A percentile compares a stretch with the other conserved stretches of the same genome.
Evolutionary conservation across 2,797 vertebrate genomes (phyloP).

Genomic region (Knipowitschia caucasica): DNA sequence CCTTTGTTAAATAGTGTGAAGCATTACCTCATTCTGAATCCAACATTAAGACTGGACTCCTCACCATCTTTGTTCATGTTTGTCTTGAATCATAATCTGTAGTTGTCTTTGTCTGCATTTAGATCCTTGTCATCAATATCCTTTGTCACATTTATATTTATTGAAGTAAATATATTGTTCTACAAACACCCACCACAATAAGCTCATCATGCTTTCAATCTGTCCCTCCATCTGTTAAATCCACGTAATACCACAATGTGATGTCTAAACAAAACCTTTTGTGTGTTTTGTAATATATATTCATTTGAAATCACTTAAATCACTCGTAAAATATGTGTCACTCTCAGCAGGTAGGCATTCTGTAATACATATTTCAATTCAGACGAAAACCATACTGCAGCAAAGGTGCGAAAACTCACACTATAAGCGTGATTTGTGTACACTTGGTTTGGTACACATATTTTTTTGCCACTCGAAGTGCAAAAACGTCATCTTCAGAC

Average conservation of each 20-base stretch:
- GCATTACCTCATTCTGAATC: slow-evolving; percentile 57
- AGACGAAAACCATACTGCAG: slow-evolving; percentile 19
- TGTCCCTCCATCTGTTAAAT: slow-evolving; percentile 69
- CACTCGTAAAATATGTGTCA: neutral
- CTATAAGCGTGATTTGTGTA: slow-evolving; percentile 17
- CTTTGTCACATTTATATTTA: neutral
- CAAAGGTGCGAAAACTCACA: slow-evolving; percentile 56
- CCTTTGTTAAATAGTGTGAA: slow-evolving; percentile 64
- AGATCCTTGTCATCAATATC: slow-evolving; percentile 4
- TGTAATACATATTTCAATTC: slow-evolving; percentile 48
- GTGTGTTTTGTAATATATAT: slow-evolving; percentile 16
- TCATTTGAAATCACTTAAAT: slow-evolving; percentile 6
- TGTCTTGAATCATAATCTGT: slow-evolving; percentile 47
- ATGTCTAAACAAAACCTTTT: slow-evolving; percentile 24
- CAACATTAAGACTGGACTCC: slow-evolving; percentile 45
- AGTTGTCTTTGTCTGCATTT: slow-evolving; percentile 37
- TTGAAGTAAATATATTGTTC: slow-evolving; percentile 8
- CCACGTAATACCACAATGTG: slow-evolving; percentile 28
- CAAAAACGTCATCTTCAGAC: slow-evolving; percentile 3
- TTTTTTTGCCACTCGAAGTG: neutral
- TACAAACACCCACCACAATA: slow-evolving; percentile 40
- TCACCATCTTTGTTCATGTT: slow-evolving; percentile 38
- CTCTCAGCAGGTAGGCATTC: slow-evolving; percentile 6
- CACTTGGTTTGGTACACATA: neutral
- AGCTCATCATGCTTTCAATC: slow-evolving; percentile 58